A percentile compares a stretch with the other conserved stretches of the same genome.
These are phyloP conservation scores for Lydus trimaculatus DNA, from an alignment of 2,888 invertebrate genomes.

Conservation along the genomic window DNA sequence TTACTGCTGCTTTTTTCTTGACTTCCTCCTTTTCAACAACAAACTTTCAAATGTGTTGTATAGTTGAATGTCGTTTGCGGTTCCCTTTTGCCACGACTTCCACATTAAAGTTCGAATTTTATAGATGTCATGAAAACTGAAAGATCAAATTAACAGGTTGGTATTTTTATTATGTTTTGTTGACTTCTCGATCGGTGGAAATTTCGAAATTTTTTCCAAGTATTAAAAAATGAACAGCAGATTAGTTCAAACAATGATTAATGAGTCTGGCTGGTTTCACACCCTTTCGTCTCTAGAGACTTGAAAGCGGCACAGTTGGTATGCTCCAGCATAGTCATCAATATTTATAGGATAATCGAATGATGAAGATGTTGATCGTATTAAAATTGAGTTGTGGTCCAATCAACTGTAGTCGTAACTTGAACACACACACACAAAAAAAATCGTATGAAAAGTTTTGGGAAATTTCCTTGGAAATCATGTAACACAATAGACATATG, in stretches of 20 bases:
- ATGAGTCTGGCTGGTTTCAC: not conserved
- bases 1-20: not conserved
- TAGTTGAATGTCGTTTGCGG: not conserved
- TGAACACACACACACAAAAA: not conserved
- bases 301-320: not conserved
- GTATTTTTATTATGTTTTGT: too few species aligned
- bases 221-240: not conserved
- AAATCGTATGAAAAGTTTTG: not conserved
- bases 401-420: not conserved
- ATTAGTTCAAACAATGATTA: conserved; percentile 1
- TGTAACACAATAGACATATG: not conserved
- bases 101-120: not conserved
- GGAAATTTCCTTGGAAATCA: not conserved
- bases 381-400: not conserved
- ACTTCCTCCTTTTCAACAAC: not conserved
- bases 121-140: not conserved
- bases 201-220: not conserved
- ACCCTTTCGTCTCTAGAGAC: not conserved
- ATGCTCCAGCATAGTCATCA: not conserved
- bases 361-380: not conserved
- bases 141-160: not conserved
- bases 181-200: not conserved
- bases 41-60: not conserved
- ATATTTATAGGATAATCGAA: not conserved
- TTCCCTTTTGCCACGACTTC: not conserved